These are phyloP conservation scores for Ligdia adustata DNA, from an alignment of 2,888 invertebrate genomes.

Conservation along the genomic window DNA sequence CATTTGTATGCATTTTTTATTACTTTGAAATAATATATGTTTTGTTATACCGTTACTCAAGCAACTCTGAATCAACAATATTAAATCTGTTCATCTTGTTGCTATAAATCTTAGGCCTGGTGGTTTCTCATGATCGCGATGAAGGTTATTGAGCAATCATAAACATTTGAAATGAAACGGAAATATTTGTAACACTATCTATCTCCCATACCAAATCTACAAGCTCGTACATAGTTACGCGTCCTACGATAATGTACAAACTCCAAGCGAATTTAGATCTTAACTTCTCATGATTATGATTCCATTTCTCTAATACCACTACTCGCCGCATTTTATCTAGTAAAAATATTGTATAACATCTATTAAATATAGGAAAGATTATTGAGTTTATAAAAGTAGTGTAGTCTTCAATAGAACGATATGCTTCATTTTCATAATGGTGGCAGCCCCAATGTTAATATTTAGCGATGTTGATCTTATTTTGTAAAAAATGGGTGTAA, in stretches of 20 bases:
- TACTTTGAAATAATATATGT: conserved; percentile 12
- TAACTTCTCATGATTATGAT: conserved; percentile 60
- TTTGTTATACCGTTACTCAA: conserved; percentile 5
- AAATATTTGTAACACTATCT: conserved; percentile 33
- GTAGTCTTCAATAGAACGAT: conserved; percentile 83
- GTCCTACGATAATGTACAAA: conserved; percentile 66
- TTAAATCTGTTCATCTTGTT: not conserved
- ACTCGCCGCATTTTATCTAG: conserved; percentile 57
- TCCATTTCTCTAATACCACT: conserved; percentile 60
- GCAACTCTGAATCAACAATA: conserved; percentile 1
- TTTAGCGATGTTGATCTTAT: conserved; percentile 27
- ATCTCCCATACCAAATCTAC: conserved; percentile 70
- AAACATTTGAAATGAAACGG: conserved; percentile 18
- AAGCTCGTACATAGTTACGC: conserved; percentile 74
- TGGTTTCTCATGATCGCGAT: conserved; percentile 9
- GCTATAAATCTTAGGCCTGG: conserved; percentile 17
- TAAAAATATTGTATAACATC: conserved; percentile 79
- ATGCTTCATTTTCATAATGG: conserved; percentile 82
- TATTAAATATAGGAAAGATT: conserved; percentile 82
- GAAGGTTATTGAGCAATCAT: conserved; percentile 33
- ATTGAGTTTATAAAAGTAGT: conserved; percentile 76
- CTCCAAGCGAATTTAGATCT: conserved; percentile 61
- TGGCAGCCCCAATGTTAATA: conserved; percentile 64
- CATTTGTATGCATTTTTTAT: too few relatives aligned
- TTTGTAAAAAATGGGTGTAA: conserved; percentile 21